Base-by-base conservation (phyloP, 35 echinoderm and acorn worm species). In the Ophiothrix spiculata region DNA sequence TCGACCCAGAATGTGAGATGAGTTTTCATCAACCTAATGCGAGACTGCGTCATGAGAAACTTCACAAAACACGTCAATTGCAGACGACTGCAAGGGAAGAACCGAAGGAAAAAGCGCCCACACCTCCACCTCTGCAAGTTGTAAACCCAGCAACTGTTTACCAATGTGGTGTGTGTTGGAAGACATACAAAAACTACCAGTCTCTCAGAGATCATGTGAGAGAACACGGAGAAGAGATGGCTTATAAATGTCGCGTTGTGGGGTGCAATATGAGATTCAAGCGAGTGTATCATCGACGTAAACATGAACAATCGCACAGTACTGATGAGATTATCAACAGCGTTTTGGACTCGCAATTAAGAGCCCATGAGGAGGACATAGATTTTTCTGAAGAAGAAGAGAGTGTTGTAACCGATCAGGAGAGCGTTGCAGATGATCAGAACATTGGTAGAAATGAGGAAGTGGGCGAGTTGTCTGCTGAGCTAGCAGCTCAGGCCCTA, bases 281-380 rank as follows among this genome's bases (percentile, higher is more conserved):
- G 23, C 17, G 60, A 69, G 60, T 69, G 60, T 69, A 69, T 69
- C 60, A 69, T n/a, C 60, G 60, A 25, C 60, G 60, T n/a, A 69
- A 69, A 25, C 60, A 69, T 69, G 60, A 69, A 69, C 60, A 69
- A 69, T 69, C 60, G 16, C 60, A 69, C 23, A 69, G 60, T 69
- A 69, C 60, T 69, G 60, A 69, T 69, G 60, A 69, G 6, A 69
- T 69, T n/a, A 69, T 69, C 17, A 69, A 69, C 23, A 69, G 60
- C 29, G 60, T 69, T n/a, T 2, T 69, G 3, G 60, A 69, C 29
- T 69, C 60, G 16, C 17, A 28, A n/a, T 69, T 69, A n/a, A 69
- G 60, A n/a, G 60, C 60, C 4, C 17, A 69, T 25, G 60, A 69
- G 29, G 60, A 69, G 1, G 29, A 28, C 25, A 15, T 69, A 6